These are phyloP conservation scores for Xestia ashworthii DNA, from an alignment of 2,888 invertebrate genomes.

Conservation along the genomic window DNA sequence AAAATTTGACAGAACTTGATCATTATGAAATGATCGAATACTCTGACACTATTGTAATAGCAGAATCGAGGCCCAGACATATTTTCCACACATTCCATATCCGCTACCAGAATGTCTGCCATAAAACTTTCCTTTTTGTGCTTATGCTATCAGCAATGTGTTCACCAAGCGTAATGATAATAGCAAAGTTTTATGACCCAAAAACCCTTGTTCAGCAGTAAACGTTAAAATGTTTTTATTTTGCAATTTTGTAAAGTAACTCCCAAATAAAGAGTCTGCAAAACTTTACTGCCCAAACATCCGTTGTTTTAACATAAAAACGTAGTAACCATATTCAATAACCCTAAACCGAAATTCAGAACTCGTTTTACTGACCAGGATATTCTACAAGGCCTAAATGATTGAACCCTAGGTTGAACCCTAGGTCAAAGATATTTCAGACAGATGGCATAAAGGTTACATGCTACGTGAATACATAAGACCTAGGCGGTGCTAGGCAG, in stretches of 20 bases:
- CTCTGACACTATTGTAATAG: too few relatives aligned
- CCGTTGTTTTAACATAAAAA: slow-evolving; percentile 40
- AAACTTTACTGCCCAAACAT: slow-evolving; percentile 40
- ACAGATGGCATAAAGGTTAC: slow-evolving; percentile 53
- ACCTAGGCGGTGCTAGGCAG: slow-evolving; percentile 12
- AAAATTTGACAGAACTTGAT: too few relatives aligned
- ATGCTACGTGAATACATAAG: slow-evolving; percentile 54
- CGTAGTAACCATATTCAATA: slow-evolving; percentile 43
- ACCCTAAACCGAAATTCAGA: slow-evolving; percentile 56
- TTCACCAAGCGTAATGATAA: slow-evolving; percentile 9
- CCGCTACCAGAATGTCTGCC: neutral
- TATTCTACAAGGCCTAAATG: slow-evolving; percentile 29
- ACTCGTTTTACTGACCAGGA: slow-evolving; percentile 57
- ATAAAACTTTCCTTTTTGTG: neutral
- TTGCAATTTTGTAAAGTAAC: slow-evolving; percentile 22
- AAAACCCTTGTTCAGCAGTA: slow-evolving; percentile 21
- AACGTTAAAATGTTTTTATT: slow-evolving; percentile 37
- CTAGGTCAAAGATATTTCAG: slow-evolving; percentile 50
- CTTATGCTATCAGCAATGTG: neutral
- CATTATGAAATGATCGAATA: too few relatives aligned
- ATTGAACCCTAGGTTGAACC: slow-evolving; percentile 38
- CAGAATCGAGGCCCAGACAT: too few relatives aligned
- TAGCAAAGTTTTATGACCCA: slow-evolving; percentile 28
- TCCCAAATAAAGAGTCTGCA: slow-evolving; percentile 33
- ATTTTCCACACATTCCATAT: neutral